Base-by-base conservation (phyloP, 2,888 invertebrate species). In the Ornithoptera alexandrae region DNA sequence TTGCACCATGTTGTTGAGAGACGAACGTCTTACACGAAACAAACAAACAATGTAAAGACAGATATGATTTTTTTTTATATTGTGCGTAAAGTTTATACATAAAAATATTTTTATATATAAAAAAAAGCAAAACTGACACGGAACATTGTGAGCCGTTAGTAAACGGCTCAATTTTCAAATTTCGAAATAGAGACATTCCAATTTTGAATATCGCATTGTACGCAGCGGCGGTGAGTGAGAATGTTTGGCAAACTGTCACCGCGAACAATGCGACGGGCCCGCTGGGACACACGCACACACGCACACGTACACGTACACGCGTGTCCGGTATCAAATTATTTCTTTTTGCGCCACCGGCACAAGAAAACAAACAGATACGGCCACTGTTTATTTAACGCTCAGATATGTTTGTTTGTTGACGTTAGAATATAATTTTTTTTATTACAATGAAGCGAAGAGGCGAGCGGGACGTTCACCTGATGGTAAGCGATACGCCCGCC, bases 171-270 rank as follows among this genome's bases (percentile, higher is more conserved):
- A 64, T 68, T 62, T 69, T 39, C 71, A 61, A 77, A 79, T 78
- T 81, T 80, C 74, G 77, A 81, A 79, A 86, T 84, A 81, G 79
- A 86, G 84, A 84, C 77, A 81, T 87, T 84, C 82, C 81, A 82
- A 84, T 84, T 85, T 83, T 79, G 81, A 85, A 66, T 62, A 74
- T 62, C 62, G 71, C 75, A 73, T 80, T 81, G 83, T 76, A 60
- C 73, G 72, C 70, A 70, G 73, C 74, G 69, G 76, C 71, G 67
- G 68, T 68, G 74, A 69, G 74, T 71, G 75, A 77, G 78, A 77
- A 77, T 86, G 86, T 86, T 88, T 86, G 83, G 81, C 79, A 81
- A 84, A 84, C 87, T 88, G 89, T 89, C 88, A 88, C 72, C 69
- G 74, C 62, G 72, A 71, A 89, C 88, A 88, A 88, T 82, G 77